These are phyloP conservation scores for Sebastes jordani DNA, from an alignment of 2,797 vertebrate genomes.

Conservation along the genomic window DNA sequence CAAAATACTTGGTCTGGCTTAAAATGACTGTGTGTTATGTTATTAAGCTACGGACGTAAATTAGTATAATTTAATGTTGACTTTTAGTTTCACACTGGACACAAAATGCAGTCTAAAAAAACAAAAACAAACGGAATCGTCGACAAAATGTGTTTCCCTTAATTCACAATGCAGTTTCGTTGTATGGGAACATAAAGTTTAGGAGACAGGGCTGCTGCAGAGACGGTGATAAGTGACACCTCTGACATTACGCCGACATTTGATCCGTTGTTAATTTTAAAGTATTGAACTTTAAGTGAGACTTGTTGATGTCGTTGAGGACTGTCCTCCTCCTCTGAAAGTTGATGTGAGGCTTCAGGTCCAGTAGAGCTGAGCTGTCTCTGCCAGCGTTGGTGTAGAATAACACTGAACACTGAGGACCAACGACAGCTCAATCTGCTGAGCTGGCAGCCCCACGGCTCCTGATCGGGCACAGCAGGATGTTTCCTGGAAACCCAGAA, in stretches of 20 bases:
- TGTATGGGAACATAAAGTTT: neutral
- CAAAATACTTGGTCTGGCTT: no score
- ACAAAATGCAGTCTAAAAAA: no score
- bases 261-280: neutral
- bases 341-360: neutral
- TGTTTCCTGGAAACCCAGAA: constrained; percentile 56
- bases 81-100: no score
- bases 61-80: no score
- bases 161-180: neutral
- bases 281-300: neutral
- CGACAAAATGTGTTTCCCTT: neutral
- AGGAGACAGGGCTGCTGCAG: neutral
- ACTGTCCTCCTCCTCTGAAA: neutral
- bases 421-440: neutral
- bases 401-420: neutral
- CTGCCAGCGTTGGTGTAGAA: neutral
- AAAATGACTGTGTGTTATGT: neutral
- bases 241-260: no score
- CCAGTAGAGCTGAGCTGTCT: neutral
- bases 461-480: constrained; percentile 48
- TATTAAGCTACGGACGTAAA: neutral
- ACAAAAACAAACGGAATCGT: neutral
- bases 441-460: constrained; percentile 36
- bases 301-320: neutral
- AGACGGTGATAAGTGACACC: no score